phyloP scores from a whole-genome alignment of 1,140 invertebrate species.

The Popillia japonica region DNA sequence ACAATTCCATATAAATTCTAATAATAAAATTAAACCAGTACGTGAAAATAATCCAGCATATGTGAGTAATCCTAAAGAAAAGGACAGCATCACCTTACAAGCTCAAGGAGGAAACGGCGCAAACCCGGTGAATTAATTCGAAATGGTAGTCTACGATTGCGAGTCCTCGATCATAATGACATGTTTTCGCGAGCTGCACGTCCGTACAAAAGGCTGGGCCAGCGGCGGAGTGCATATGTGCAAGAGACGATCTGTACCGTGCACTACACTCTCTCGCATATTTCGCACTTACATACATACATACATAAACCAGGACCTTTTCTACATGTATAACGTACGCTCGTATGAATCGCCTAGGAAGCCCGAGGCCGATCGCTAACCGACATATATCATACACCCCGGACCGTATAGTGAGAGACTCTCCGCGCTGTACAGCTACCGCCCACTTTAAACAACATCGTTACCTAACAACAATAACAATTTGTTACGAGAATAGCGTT shows the following conservation, averaged over 20 bases:
- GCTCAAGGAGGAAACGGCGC: background rate
- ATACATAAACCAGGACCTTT: background rate
- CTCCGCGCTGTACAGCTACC: slow-evolving; percentile 47
- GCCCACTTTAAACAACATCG: slow-evolving; percentile 59
- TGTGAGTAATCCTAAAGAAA: no score
- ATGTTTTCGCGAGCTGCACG: slow-evolving; percentile 48
- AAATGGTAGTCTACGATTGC: slow-evolving; percentile 50
- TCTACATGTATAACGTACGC: background rate
- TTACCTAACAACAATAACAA: slow-evolving; percentile 62
- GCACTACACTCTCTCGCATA: background rate
- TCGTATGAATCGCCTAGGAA: slow-evolving; percentile 1
- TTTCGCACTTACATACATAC: background rate
- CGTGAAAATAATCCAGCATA: no score
- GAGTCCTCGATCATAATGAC: slow-evolving; percentile 53
- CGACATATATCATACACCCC: slow-evolving; percentile 54
- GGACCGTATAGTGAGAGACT: background rate
- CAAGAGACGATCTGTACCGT: background rate
- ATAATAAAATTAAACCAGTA: no score
- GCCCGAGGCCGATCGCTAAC: slow-evolving; percentile 49
- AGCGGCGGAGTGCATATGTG: background rate
- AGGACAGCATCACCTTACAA: no score
- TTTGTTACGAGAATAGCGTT: slow-evolving; percentile 58
- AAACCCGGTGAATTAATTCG: slow-evolving; percentile 35
- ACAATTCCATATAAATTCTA: no score
- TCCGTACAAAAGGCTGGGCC: background rate